Base-by-base conservation (phyloP, 2,888 invertebrate genomes). In the Drosophila mimica region DNA sequence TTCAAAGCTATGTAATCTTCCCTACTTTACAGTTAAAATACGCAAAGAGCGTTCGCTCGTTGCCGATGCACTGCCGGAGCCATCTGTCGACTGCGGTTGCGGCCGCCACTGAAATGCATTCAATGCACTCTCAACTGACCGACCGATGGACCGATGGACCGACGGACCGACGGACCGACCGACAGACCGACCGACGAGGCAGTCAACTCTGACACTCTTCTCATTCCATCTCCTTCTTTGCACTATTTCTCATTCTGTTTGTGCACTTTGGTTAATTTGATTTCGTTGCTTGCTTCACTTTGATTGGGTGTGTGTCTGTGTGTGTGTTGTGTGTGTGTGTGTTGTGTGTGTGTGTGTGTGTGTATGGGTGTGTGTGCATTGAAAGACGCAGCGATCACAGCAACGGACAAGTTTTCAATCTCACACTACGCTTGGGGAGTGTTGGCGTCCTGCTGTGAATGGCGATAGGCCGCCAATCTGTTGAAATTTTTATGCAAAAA, bases 211-310 rank as follows among this genome's bases (percentile, higher is more conserved):
- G 28, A 9, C 48, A 46, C 28, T 48, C n/a, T 5, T 48, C 51
- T 38, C 31, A n/a, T 28, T 28, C 63, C 8, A 40, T 40, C 15
- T 28, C 30, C 4, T 15, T 20, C 13, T 20, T 38, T 52, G 53
- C 38, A 63, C 67, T 60, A 65, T 77, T 79, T 73, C 70, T 82
- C 73, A 82, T 67, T 69, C 57, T 81, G 81, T 88, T 85, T 81
- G 87, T 79, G 79, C 87, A 88, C 89, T 88, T 85, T 83, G 76
- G 79, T 85, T 86, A 87, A 89, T 85, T 89, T 86, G 87, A 85
- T 87, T 87, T 84, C 75, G 67, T 70, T 70, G 38, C 71, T 66
- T 59, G 49, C 70, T 57, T 62, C 63, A 54, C 64, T 67, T 46
- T 76, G 74, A 64, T 68, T 81, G 54, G 40, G 33, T 31, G 36